Evolutionary conservation across 2,113 vertebrate genomes (phyloP).

Genomic region (Hoplias malabaricus): DNA sequence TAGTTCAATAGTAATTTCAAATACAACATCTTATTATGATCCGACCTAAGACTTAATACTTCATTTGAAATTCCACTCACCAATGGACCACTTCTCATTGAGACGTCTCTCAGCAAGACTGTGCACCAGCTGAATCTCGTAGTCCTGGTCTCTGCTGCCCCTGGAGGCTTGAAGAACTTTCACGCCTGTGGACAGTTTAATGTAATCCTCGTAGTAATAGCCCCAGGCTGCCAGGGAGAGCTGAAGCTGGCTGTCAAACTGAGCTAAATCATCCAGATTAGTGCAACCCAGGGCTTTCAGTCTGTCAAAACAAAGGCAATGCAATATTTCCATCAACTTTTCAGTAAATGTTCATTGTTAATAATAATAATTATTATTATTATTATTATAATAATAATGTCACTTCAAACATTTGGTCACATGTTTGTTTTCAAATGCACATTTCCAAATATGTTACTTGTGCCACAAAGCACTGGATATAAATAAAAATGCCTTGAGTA

Average conservation of each 20-base stretch:
- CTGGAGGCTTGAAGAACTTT: constrained; percentile 74
- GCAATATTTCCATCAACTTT: too few relatives aligned
- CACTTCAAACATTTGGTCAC: neutral
- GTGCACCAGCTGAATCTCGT: constrained; percentile 77
- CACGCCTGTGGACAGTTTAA: constrained; percentile 75
- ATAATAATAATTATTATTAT: too few relatives aligned
- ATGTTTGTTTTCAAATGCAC: too few relatives aligned
- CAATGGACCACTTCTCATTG: constrained; percentile 81
- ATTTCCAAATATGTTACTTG: too few relatives aligned
- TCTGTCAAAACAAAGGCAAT: constrained; percentile 51
- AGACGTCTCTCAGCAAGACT: constrained; percentile 76
- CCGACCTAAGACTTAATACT: neutral
- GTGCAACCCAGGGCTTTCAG: constrained; percentile 74
- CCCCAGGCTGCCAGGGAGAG: constrained; percentile 77
- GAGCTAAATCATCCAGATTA: constrained; percentile 77
- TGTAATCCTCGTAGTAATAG: constrained; percentile 80
- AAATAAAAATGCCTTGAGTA: neutral
- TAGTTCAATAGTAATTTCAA: neutral
- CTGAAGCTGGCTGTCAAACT: constrained; percentile 76
- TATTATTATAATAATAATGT: too few relatives aligned
- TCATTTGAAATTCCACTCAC: constrained; percentile 57
- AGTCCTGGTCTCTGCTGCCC: constrained; percentile 74
- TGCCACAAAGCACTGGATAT: too few relatives aligned
- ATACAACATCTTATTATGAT: neutral
- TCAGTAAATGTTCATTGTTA: too few relatives aligned